Percentiles rank a stretch among this genome's conserved stretches.
phyloP scores from a whole-genome alignment of 2,113 vertebrate genomes.

The Abramis brama region DNA sequence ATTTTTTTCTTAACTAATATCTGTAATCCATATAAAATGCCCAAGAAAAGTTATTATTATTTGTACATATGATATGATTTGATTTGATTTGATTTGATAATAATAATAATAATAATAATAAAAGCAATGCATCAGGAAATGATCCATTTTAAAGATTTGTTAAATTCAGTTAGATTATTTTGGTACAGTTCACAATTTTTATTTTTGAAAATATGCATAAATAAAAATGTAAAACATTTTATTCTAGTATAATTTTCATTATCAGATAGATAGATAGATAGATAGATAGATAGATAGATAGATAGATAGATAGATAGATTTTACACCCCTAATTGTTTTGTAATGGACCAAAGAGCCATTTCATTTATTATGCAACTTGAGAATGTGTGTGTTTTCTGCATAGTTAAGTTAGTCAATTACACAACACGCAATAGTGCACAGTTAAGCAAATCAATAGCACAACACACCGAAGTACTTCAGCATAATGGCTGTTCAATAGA shows the following conservation, averaged over 20 bases:
- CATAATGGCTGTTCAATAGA: slow-evolving; percentile 29
- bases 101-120: too few relatives aligned
- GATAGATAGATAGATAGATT: too few relatives aligned
- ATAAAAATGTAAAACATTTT: too few relatives aligned
- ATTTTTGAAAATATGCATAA: too few relatives aligned
- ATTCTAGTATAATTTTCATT: too few relatives aligned
- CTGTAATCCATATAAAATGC: neutral
- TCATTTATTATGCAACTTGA: slow-evolving; percentile 43
- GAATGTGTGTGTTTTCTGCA: slow-evolving; percentile 32
- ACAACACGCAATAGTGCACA: slow-evolving; percentile 24
- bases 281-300: neutral
- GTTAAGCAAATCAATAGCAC: slow-evolving; percentile 27
- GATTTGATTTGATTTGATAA: neutral
- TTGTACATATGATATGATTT: too few relatives aligned
- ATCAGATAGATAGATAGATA: too few relatives aligned
- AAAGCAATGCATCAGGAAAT: too few relatives aligned
- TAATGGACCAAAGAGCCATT: neutral
- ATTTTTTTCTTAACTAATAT: neutral
- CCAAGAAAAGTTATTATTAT: neutral
- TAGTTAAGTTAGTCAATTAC: slow-evolving; percentile 37
- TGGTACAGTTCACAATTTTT: too few relatives aligned
- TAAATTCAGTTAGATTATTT: too few relatives aligned
- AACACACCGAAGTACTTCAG: slow-evolving; percentile 12
- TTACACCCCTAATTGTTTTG: neutral
- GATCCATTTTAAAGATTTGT: too few relatives aligned